These are phyloP conservation scores for Gerosis bhagava DNA, from an alignment of 2,888 invertebrate genomes.

Conservation along the genomic window DNA sequence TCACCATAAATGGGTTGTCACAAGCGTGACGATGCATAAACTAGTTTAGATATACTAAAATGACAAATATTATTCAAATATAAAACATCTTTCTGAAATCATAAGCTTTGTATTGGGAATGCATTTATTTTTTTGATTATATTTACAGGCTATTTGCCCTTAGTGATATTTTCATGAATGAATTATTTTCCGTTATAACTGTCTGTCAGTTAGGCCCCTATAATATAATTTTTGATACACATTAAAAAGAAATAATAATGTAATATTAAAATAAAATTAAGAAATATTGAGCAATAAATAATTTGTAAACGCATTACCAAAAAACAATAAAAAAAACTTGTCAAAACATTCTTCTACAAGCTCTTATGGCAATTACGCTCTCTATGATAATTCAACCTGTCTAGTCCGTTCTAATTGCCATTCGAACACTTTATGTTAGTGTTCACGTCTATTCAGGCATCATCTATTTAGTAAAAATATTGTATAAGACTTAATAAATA, in stretches of 20 bases:
- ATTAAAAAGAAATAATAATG: constrained; percentile 8
- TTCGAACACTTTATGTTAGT: no score
- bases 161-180: no score
- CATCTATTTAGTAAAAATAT: constrained; percentile 64
- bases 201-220: constrained; percentile 29
- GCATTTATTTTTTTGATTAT: no score
- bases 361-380: constrained; percentile 61
- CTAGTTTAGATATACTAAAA: no score
- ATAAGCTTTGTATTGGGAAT: no score
- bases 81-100: no score
- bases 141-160: constrained; percentile 22
- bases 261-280: constrained; percentile 22
- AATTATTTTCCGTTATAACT: no score
- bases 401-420: constrained; percentile 55
- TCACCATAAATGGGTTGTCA: no score
- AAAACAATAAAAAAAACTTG: no score
- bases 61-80: no score
- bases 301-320: no score
- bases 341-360: constrained; percentile 67
- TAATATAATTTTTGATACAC: constrained; percentile 17
- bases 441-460: constrained; percentile 51
- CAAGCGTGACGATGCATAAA: no score
- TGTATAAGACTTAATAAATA: constrained; percentile 78
- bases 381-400: constrained; percentile 53
- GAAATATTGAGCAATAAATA: constrained; percentile 37